Conservation (phyloP, 1,140 invertebrate genomes). For the Papilio machaon region DNA sequence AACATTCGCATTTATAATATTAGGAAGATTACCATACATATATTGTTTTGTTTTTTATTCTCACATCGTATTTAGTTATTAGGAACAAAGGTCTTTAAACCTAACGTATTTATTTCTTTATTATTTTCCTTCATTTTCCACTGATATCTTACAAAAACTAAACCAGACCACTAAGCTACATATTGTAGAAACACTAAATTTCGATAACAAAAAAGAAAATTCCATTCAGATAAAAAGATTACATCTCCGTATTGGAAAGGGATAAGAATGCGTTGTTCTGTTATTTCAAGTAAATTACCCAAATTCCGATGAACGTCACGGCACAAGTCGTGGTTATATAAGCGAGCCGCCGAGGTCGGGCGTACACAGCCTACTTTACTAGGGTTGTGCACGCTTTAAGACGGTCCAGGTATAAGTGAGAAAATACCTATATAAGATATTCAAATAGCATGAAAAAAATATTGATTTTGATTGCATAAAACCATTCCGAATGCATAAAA, state of each 20-base stretch:
- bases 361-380: slow-evolving; percentile 9
- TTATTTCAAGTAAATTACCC: slow-evolving; percentile 37
- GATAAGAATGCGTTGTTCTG: slow-evolving; percentile 36
- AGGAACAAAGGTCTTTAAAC: too few relatives aligned
- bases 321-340: slow-evolving; percentile 36
- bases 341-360: slow-evolving; percentile 22
- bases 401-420: neutral
- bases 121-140: neutral
- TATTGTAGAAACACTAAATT: neutral
- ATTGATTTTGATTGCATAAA: neutral
- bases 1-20: too few relatives aligned
- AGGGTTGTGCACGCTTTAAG: neutral
- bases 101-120: neutral
- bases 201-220: slow-evolving; percentile 27
- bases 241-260: slow-evolving; percentile 30
- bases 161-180: neutral
- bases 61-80: too few relatives aligned
- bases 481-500: neutral
- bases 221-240: slow-evolving; percentile 34
- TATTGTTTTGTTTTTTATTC: too few relatives aligned
- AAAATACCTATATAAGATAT: neutral
- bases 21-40: too few relatives aligned
- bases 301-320: slow-evolving; percentile 34
- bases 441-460: neutral
- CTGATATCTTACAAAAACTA: neutral